A percentile compares a stretch with the other conserved stretches of the same genome.
These are phyloP conservation scores for Holcopasites calliopsidis DNA, from an alignment of 1,140 invertebrate genomes.

Conservation along the genomic window DNA sequence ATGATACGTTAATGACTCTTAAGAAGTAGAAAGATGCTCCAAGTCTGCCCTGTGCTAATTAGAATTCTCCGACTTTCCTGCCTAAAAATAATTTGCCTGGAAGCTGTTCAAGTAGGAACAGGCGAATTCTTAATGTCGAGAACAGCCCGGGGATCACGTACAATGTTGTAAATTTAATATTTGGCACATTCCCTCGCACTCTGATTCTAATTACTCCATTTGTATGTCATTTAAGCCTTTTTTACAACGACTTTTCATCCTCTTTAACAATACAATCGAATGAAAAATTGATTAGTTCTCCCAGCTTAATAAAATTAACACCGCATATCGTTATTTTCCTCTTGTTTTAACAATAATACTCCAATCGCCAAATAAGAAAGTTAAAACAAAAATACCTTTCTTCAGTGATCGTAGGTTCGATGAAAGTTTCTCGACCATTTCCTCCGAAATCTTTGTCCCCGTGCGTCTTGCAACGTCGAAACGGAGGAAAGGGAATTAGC, in stretches of 20 bases:
- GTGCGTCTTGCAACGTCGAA: not conserved
- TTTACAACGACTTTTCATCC: too few species aligned
- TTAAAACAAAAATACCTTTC: too few species aligned
- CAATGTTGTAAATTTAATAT: not conserved
- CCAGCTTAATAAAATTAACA: too few species aligned
- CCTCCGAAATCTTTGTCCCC: not conserved
- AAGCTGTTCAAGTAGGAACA: not conserved
- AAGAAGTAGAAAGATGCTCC: not conserved
- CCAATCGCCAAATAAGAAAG: too few species aligned
- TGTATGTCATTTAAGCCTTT: not conserved
- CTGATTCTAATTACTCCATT: not conserved
- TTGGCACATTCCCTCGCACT: not conserved
- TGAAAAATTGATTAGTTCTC: too few species aligned
- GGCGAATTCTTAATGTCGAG: conserved; percentile 5
- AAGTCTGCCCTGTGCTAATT: not conserved
- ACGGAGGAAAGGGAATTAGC: not conserved
- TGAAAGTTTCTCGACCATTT: too few species aligned
- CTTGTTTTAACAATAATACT: too few species aligned
- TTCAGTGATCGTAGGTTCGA: too few species aligned
- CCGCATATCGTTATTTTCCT: too few species aligned
- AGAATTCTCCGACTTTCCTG: not conserved
- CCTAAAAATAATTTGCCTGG: conserved; percentile 23
- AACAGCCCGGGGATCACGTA: not conserved
- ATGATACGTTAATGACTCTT: conserved; percentile 21
- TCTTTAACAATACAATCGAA: not conserved